A percentile compares a stretch with the other conserved stretches of the same genome.
phyloP scores from a whole-genome alignment of 2,113 vertebrate species.

The Pangasianodon hypophthalmus region DNA sequence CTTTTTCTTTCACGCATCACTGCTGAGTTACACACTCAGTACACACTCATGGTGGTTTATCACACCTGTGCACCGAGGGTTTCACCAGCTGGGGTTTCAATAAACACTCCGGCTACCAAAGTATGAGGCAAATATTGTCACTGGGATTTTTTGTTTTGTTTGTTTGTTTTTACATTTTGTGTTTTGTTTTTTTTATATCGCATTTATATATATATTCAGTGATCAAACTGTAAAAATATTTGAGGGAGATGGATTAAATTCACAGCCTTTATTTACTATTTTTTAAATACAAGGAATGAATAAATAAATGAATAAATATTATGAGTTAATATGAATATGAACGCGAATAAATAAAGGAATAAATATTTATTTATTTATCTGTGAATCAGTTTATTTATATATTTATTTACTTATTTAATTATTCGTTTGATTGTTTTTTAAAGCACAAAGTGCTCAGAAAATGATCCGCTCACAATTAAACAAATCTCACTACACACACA shows the following conservation, averaged over 20 bases:
- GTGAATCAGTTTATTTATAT: background rate
- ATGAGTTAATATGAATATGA: no score
- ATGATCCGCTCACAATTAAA: no score
- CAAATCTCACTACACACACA: no score
- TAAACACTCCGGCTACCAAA: background rate
- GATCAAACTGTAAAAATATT: no score
- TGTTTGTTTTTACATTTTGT: background rate
- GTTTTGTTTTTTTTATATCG: no score
- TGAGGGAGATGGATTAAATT: no score
- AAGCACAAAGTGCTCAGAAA: no score
- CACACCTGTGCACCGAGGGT: background rate
- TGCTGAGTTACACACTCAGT: background rate
- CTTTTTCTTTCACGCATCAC: constrained; percentile 8
- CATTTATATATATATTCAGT: no score
- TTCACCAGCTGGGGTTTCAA: constrained; percentile 8
- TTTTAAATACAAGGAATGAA: background rate
- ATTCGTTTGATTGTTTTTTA: no score
- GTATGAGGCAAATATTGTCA: background rate
- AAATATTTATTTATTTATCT: background rate
- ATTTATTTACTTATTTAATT: background rate
- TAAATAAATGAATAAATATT: no score
- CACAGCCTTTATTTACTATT: background rate
- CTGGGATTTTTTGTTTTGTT: background rate
- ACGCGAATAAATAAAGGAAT: background rate
- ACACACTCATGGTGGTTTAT: background rate